A percentile compares a stretch with the other conserved stretches of the same genome.
Evolutionary conservation across 2,888 invertebrate genomes (phyloP).

Genomic region (Drosophila ustulata): DNA sequence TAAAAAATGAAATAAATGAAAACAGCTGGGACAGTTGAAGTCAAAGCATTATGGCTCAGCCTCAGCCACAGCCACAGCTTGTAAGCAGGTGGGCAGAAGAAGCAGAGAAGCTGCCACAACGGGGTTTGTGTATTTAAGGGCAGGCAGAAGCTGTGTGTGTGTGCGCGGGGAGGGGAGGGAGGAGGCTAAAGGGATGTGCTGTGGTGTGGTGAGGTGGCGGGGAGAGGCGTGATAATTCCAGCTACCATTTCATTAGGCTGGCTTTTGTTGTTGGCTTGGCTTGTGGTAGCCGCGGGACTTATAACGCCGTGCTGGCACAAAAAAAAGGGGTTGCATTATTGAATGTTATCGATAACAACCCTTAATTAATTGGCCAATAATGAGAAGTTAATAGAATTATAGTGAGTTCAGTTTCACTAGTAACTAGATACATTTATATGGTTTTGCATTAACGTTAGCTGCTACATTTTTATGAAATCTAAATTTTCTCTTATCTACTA

Average conservation of each 20-base stretch:
- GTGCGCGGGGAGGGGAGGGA: background rate
- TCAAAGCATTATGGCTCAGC: background rate
- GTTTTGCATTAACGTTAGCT: background rate
- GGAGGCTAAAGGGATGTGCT: background rate
- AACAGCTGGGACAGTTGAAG: conserved; percentile 9
- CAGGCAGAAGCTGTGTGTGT: background rate
- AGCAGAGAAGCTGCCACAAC: background rate
- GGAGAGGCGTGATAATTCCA: background rate
- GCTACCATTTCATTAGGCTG: conserved; percentile 1
- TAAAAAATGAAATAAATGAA: conserved; percentile 1
- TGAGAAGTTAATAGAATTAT: background rate
- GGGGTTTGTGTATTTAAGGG: background rate
- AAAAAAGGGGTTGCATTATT: background rate
- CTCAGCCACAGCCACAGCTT: background rate
- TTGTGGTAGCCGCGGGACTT: background rate
- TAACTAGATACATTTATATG: background rate
- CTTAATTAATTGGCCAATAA: conserved; percentile 1
- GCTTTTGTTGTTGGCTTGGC: background rate
- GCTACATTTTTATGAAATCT: no score
- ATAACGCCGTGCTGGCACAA: background rate
- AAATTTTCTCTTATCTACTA: no score
- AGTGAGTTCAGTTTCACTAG: background rate
- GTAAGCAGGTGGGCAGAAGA: background rate
- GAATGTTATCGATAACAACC: conserved; percentile 4
- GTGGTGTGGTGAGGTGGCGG: background rate